Base-by-base conservation (phyloP, 30 jellyfish, hydroid and myxozoan genomes). In the Rhopilema esculentum region DNA sequence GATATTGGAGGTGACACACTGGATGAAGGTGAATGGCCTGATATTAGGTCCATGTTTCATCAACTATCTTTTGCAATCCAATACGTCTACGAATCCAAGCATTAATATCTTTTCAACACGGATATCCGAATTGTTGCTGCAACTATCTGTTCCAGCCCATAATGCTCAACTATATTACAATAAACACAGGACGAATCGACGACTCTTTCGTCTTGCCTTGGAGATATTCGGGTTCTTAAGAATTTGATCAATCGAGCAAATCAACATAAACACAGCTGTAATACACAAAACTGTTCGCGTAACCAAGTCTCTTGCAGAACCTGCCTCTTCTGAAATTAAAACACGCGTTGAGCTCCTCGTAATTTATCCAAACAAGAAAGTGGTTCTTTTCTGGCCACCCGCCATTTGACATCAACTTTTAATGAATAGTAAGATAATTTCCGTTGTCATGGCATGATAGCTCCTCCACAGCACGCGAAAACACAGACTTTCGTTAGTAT, bases 1-100 rank as follows among this genome's bases (percentile, higher is more conserved):
- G 96, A 88, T 8, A 88, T 88, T 31, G 96, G 96, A 24, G 96
- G 96, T 17, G 96, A 78, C 16, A 79, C 96, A 53, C 96, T 88
- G 0, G 96, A 52, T 8, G 85, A 68, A 4, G 96, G 96, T 27
- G 96, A 88, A 77, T 72, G 80, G 33, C 75, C 64, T 6, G 96
- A 71, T 30, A 80, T 62, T 12, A 80, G 25, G 79, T 88, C 96
- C 96, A 88, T 88, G 66, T 85, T 85, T 19, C 25, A 0, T 23
- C 27, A 23, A 17, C 1, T 16, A 7, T 8, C n/a, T 21, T 70
- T 40, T 12, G 9, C 57, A 12, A 40, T 2, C 12, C 12, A 40
- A 40, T 40, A 40, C 57, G 6, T 40, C 57, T 12, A 40, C 9
- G 57, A 6, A 40, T 6, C 57, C 12, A 40, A 40, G 57, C 57